Percentiles rank a stretch among this genome's conserved stretches.
Conservation (phyloP, 1,140 invertebrate genomes). For the Leucophenga varia region DNA sequence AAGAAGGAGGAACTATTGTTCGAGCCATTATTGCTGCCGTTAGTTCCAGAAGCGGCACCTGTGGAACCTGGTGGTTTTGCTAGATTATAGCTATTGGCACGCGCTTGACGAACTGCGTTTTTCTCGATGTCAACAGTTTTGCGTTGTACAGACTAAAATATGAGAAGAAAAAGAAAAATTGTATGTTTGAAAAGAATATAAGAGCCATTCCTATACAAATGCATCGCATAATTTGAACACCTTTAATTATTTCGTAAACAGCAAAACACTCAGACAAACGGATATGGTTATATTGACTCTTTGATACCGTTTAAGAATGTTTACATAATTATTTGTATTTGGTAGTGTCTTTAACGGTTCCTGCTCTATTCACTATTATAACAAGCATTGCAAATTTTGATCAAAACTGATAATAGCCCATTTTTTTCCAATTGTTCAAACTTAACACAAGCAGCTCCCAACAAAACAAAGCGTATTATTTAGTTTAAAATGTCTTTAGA, state of each 20-base stretch:
- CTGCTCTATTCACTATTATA: too few species aligned
- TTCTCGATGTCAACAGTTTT: conserved; percentile 56
- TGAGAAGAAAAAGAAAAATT: conserved; percentile 17
- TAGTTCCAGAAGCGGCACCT: conserved; percentile 29
- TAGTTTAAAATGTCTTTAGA: neutral
- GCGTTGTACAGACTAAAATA: conserved; percentile 43
- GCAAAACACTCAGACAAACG: too few species aligned
- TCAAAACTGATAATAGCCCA: too few species aligned
- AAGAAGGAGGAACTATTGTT: conserved; percentile 46
- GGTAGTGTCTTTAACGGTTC: too few species aligned
- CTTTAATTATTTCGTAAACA: too few species aligned
- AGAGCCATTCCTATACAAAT: neutral
- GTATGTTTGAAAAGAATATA: conserved; percentile 8
- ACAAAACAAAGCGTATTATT: neutral
- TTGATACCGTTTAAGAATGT: too few species aligned
- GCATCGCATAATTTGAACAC: neutral
- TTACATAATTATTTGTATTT: too few species aligned
- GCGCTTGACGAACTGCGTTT: conserved; percentile 44
- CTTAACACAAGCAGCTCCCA: too few species aligned
- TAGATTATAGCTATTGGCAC: conserved; percentile 45
- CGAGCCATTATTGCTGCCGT: conserved; percentile 22
- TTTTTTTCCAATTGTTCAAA: too few species aligned
- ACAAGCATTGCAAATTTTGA: too few species aligned
- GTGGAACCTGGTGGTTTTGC: conserved; percentile 46
- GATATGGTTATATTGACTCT: too few species aligned